A percentile compares a stretch with the other conserved stretches of the same genome.
Evolutionary conservation across 2,113 vertebrate genomes (phyloP).

Genomic region (Pygoscelis antarcticus): DNA sequence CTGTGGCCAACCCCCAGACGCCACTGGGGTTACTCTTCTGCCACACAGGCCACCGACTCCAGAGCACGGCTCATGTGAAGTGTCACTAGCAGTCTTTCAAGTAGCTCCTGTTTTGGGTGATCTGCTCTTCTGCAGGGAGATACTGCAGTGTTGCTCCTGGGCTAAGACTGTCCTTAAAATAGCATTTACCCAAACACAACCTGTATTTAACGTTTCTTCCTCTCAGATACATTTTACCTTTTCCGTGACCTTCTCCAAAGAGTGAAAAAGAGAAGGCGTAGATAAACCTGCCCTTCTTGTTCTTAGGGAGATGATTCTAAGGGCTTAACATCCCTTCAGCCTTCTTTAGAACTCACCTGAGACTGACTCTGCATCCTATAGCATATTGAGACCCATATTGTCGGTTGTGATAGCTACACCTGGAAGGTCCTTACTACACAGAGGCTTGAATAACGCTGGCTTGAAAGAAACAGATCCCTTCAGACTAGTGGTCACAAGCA

Average conservation of each 20-base stretch:
- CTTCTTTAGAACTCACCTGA: neutral
- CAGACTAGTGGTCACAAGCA: neutral
- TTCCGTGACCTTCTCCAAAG: neutral
- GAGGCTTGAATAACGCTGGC: neutral
- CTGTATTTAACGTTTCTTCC: neutral
- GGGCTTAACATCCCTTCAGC: neutral
- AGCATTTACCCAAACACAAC: neutral
- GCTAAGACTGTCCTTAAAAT: neutral
- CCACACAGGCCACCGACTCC: neutral
- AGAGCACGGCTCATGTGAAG: accelerated
- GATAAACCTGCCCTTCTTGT: neutral
- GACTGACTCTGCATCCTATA: neutral
- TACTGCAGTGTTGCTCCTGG: neutral
- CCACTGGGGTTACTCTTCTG: neutral
- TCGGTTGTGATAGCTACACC: neutral
- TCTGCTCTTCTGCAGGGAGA: neutral
- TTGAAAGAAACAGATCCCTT: neutral
- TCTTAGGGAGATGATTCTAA: neutral
- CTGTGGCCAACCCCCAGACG: neutral
- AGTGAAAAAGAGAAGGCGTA: neutral
- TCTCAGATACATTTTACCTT: neutral
- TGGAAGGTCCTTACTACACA: too few relatives aligned
- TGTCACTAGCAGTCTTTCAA: neutral
- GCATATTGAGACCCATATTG: neutral
- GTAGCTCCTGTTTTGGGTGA: neutral